These are phyloP conservation scores for Oikopleura dioica DNA, from an alignment of 23 tunicate genomes.

Conservation along the genomic window DNA sequence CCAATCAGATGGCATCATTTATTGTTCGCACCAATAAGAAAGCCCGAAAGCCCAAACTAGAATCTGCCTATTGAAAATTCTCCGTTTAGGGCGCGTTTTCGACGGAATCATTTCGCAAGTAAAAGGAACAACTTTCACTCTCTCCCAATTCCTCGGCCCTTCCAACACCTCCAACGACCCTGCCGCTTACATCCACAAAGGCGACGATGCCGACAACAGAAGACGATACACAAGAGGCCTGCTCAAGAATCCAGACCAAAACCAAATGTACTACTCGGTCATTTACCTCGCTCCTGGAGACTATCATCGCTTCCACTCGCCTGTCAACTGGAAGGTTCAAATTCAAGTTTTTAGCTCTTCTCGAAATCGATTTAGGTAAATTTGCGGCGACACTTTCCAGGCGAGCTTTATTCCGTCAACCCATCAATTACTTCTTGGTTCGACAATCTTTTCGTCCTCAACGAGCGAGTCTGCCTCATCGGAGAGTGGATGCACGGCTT, in stretches of 20 bases:
- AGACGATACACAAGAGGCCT: neutral
- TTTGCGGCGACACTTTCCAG: constrained; percentile 5
- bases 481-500: constrained; percentile 11
- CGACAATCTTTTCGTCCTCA: neutral
- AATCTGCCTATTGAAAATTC: no score
- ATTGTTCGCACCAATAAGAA: no score
- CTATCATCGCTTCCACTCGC: constrained; percentile 4
- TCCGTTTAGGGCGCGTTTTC: neutral
- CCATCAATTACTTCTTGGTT: neutral
- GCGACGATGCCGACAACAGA: neutral
- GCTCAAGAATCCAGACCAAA: neutral
- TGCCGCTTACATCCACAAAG: no score
- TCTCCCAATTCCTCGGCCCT: neutral
- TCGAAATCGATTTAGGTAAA: no score
- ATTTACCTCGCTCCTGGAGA: constrained; percentile 8
- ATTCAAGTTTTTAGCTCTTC: no score
- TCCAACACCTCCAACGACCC: no score
- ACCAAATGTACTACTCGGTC: neutral
- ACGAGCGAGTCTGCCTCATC: neutral
- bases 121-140: neutral
- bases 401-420: neutral
- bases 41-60: no score
- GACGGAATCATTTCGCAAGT: neutral
- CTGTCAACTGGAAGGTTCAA: neutral
- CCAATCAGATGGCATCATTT: no score